Base-by-base conservation (phyloP, 2,888 invertebrate genomes). In the Chydorus sphaericus region DNA sequence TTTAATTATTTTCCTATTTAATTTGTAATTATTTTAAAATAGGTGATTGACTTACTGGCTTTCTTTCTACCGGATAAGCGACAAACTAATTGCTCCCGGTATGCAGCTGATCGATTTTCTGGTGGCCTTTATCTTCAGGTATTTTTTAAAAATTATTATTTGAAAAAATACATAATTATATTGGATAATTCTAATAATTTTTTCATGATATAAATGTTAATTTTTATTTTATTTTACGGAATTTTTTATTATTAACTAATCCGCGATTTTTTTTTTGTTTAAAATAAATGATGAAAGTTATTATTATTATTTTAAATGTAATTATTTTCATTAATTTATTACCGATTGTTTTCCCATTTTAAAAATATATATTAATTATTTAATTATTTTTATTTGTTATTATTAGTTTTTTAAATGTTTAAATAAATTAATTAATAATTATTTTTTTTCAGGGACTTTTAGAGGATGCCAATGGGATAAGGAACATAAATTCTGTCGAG, bases 51-150 rank as follows among this genome's bases (percentile, higher is more conserved):
- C 26, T 18, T 36, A 1, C 23, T 52, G 20, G 33, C 52, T 23
- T 36, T 52, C 23, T 52, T 52, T 36, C 52, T 52, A 23, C 52
- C 52, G 33, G 36, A 36, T 20, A 4, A 4, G 1, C 33, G 23
- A 11, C 31, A 33, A 23, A n/a, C 16, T 6, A 10, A 11, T 1
- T 33, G 36, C 14, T 52, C 52, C 6, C 33, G 52, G 18, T 36
- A 36, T 36, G 52, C 52, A 20, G 14, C 23, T 3, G 33, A 31
- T 14, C 10, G 20, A 18, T 52, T 52, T n/a, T 33, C 33, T 23
- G 23, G 33, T 23, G 52, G 52, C 3, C 52, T 52, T 10, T 52
- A 14, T 14, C 18, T 52, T 33, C 52, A 52, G 31, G 52, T 52
- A 33, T n/a, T n/a, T n/a, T n/a, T n/a, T n/a, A n/a, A n/a, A n/a